These are phyloP conservation scores for Hemicordylus capensis DNA, from an alignment of 2,113 vertebrate species.

Conservation along the genomic window DNA sequence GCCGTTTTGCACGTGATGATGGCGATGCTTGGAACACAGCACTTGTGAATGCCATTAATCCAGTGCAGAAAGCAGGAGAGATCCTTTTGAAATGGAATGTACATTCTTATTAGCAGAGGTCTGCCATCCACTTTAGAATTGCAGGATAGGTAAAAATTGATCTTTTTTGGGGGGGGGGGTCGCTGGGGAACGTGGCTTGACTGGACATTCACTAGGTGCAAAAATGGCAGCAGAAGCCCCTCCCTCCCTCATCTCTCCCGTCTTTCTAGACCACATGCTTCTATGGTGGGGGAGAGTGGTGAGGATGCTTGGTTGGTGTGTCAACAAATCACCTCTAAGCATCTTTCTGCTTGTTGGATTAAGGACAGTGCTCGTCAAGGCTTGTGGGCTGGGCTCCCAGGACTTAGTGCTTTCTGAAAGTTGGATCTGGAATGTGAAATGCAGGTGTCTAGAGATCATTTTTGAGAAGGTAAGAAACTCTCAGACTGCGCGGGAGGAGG, in stretches of 20 bases:
- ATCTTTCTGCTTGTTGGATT: background rate
- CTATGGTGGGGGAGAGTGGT: background rate
- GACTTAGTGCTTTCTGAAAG: background rate
- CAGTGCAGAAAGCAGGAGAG: background rate
- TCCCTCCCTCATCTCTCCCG: background rate
- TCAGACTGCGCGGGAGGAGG: too few relatives aligned
- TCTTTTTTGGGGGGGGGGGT: too few relatives aligned
- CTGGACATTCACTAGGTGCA: too few relatives aligned
- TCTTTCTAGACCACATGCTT: background rate
- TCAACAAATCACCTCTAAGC: background rate
- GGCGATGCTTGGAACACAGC: background rate
- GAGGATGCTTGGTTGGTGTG: background rate
- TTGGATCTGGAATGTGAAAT: background rate
- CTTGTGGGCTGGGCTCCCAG: background rate
- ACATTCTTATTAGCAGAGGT: background rate
- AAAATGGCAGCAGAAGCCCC: rapidly evolving
- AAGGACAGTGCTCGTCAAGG: background rate
- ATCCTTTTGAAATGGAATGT: background rate
- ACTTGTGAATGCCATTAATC: background rate
- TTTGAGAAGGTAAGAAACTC: too few relatives aligned
- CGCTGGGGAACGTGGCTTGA: background rate
- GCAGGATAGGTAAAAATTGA: background rate
- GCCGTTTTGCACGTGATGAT: background rate
- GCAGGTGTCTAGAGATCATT: too few relatives aligned
- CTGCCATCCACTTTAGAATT: background rate